These are phyloP conservation scores for Scaptomyza flava DNA, from an alignment of 2,888 invertebrate species.

Conservation along the genomic window DNA sequence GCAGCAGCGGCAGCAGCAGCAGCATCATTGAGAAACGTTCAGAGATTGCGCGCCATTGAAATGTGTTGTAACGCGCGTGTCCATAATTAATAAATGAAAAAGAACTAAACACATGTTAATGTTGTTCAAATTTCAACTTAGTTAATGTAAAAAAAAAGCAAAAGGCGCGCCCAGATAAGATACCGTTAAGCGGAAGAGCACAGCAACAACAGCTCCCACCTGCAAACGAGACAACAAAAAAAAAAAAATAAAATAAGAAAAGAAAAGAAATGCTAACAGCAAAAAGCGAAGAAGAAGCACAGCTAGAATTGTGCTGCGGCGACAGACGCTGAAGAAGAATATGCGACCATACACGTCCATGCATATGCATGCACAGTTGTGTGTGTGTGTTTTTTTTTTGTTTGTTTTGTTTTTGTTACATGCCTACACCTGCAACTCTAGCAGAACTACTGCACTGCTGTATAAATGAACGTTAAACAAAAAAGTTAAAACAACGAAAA, in stretches of 20 bases:
- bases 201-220: slow-evolving; percentile 14
- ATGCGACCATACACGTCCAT: slow-evolving; percentile 25
- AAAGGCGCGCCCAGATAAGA: slow-evolving; percentile 45
- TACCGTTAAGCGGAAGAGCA: slow-evolving; percentile 43
- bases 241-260: too few species aligned
- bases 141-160: slow-evolving; percentile 20
- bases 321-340: slow-evolving; percentile 40
- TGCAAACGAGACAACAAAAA: slow-evolving; percentile 5
- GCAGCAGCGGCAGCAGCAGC: slow-evolving; percentile 3
- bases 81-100: slow-evolving; percentile 26
- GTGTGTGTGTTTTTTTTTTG: slow-evolving; percentile 11
- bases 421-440: slow-evolving; percentile 38
- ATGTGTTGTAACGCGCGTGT: not conserved
- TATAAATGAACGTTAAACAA: slow-evolving; percentile 51
- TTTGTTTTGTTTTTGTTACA: slow-evolving; percentile 16
- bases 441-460: slow-evolving; percentile 3
- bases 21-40: slow-evolving; percentile 1
- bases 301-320: slow-evolving; percentile 39
- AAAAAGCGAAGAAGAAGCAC: slow-evolving; percentile 23
- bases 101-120: slow-evolving; percentile 41
- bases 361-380: not conserved
- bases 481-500: slow-evolving; percentile 29
- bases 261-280: slow-evolving; percentile 25
- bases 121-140: slow-evolving; percentile 44
- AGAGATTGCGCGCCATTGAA: slow-evolving; percentile 44